phyloP scores from a whole-genome alignment of 2,888 invertebrate genomes.

The Galerucella pusilla region DNA sequence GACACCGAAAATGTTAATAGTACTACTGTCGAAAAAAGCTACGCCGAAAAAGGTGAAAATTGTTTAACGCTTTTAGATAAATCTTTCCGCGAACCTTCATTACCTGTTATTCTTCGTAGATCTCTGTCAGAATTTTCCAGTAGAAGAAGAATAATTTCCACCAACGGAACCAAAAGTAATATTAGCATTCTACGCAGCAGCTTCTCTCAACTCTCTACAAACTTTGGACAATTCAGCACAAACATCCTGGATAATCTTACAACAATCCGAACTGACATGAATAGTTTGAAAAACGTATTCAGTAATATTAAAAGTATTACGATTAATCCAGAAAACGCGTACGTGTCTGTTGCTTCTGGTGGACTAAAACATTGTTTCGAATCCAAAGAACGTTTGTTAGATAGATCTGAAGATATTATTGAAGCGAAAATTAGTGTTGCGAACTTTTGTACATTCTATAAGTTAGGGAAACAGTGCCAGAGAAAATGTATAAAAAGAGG shows the following conservation, averaged over 20 bases:
- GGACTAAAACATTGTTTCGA: constrained; percentile 6
- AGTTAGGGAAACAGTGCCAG: neutral
- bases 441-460: constrained; percentile 34
- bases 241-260: neutral
- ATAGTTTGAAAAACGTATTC: constrained; percentile 1
- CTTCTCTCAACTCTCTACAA: neutral
- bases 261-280: neutral
- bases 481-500: constrained; percentile 1
- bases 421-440: constrained; percentile 26
- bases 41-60: constrained; percentile 4
- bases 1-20: neutral
- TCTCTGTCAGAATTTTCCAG: neutral
- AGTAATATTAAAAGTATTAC: neutral
- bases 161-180: neutral
- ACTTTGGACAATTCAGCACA: neutral
- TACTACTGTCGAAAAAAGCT: neutral
- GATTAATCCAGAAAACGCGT: neutral
- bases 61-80: neutral
- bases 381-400: neutral
- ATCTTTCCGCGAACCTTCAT: neutral
- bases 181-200: neutral
- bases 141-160: neutral
- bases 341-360: neutral
- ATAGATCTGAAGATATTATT: neutral
- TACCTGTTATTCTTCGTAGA: constrained; percentile 12